Conservation (phyloP, 2,797 vertebrate species). For the Tiaroga cobitis region DNA sequence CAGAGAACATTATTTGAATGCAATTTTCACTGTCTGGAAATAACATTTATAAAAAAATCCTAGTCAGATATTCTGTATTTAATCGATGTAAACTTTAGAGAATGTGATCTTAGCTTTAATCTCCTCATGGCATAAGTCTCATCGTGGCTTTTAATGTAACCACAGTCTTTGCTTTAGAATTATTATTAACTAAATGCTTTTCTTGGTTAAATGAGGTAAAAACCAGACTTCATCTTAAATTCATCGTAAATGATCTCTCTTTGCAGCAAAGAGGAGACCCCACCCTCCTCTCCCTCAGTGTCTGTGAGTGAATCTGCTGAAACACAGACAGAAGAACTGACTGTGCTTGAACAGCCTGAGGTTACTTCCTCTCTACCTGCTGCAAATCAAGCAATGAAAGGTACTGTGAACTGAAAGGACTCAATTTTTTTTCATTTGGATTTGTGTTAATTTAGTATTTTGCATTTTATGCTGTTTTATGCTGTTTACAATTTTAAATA, state of each 20-base stretch:
- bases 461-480: background rate
- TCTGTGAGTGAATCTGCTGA: constrained; percentile 57
- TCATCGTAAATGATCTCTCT: constrained; percentile 25
- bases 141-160: background rate
- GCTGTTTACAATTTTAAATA: background rate
- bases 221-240: background rate
- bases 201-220: constrained; percentile 13
- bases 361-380: constrained; percentile 74
- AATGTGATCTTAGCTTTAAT: background rate
- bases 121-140: background rate
- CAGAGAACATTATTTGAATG: background rate
- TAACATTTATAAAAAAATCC: background rate
- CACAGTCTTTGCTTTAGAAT: background rate
- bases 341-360: constrained; percentile 77
- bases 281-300: constrained; percentile 41
- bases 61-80: background rate
- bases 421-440: background rate
- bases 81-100: background rate
- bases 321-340: constrained; percentile 67
- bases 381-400: constrained; percentile 84
- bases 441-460: background rate
- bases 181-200: background rate
- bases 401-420: constrained; percentile 58
- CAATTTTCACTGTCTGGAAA: background rate
- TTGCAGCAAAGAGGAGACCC: constrained; percentile 65